phyloP scores from a whole-genome alignment of 2,888 invertebrate genomes.

The Stenoptilia bipunctidactyla region DNA sequence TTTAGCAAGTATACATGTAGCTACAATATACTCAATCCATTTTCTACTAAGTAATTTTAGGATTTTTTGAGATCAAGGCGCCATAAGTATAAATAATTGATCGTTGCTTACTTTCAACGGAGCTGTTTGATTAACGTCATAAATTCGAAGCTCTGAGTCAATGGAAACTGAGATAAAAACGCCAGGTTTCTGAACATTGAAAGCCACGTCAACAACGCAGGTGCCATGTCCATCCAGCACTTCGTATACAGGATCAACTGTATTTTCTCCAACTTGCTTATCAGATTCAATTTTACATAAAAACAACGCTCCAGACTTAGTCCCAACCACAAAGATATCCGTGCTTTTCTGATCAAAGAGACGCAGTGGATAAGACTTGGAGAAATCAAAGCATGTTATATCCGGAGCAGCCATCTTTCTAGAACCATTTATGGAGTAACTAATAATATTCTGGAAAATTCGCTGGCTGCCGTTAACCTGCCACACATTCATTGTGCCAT shows the following conservation, averaged over 20 bases:
- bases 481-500: constrained; percentile 46
- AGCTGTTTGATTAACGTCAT: constrained; percentile 34
- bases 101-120: constrained; percentile 50
- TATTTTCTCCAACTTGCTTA: constrained; percentile 18
- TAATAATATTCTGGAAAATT: constrained; percentile 36
- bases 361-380: constrained; percentile 33
- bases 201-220: constrained; percentile 39
- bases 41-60: too few relatives aligned
- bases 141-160: constrained; percentile 47
- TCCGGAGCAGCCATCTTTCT: constrained; percentile 30
- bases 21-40: too few relatives aligned
- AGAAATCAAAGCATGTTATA: constrained; percentile 50
- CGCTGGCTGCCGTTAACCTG: constrained; percentile 39
- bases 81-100: too few relatives aligned
- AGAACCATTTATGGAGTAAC: constrained; percentile 34
- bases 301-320: constrained; percentile 34
- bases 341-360: constrained; percentile 34
- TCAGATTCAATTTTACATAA: constrained; percentile 33
- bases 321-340: constrained; percentile 46
- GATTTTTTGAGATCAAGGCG: too few relatives aligned
- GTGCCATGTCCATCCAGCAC: constrained; percentile 35
- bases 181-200: constrained; percentile 37
- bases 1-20: too few relatives aligned
- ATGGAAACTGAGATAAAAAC: constrained; percentile 45
- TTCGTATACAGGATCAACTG: constrained; percentile 40